phyloP scores from a whole-genome alignment of 2,888 invertebrate genomes.

The Cantharis lateralis region DNA sequence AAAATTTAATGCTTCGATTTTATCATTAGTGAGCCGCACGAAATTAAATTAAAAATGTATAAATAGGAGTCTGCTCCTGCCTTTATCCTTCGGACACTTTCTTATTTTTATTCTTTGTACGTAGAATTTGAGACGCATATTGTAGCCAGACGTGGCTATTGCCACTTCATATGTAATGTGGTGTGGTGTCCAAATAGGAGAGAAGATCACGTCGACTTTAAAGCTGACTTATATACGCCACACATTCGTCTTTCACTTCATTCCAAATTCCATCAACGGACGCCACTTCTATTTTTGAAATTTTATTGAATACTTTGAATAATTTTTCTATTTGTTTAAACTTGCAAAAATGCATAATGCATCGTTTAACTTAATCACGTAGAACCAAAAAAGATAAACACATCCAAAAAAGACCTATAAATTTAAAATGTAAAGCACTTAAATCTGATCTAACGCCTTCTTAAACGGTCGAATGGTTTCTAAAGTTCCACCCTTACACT shows the following conservation, averaged over 20 bases:
- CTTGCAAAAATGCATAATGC: neutral
- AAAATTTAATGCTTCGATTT: neutral
- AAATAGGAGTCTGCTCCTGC: neutral
- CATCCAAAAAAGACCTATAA: constrained; percentile 24
- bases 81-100: neutral
- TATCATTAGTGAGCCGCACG: neutral
- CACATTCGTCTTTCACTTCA: constrained; percentile 27
- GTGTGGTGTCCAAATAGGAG: constrained; percentile 31
- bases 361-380: constrained; percentile 7
- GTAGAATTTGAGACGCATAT: constrained; percentile 30
- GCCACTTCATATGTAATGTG: constrained; percentile 36
- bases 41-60: neutral
- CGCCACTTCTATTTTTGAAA: constrained; percentile 24
- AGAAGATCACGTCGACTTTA: constrained; percentile 22
- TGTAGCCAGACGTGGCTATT: constrained; percentile 33
- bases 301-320: constrained; percentile 26
- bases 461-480: constrained; percentile 30
- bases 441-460: constrained; percentile 26
- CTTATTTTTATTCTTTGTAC: constrained; percentile 28
- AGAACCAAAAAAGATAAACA: constrained; percentile 15
- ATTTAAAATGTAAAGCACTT: constrained; percentile 26
- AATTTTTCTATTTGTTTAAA: constrained; percentile 13
- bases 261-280: constrained; percentile 28
- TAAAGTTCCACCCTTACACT: constrained; percentile 42
- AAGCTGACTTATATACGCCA: constrained; percentile 27